phyloP scores from a whole-genome alignment of 2,888 invertebrate genomes.

The Acleris literana region DNA sequence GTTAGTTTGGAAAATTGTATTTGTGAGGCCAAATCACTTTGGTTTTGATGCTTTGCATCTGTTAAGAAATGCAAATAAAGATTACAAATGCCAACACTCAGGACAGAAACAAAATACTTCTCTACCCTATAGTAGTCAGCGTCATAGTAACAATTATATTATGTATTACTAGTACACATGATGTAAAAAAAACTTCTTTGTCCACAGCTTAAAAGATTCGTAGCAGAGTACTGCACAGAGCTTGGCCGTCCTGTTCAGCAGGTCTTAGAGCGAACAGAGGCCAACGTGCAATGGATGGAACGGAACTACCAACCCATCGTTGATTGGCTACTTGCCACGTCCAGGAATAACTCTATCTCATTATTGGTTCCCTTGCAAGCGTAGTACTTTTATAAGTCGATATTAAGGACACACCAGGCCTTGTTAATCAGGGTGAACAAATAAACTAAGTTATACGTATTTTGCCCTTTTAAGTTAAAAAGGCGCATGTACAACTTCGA shows the following conservation, averaged over 20 bases:
- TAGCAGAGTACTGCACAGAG: constrained; percentile 85
- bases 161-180: too few relatives aligned
- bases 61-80: too few relatives aligned
- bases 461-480: too few relatives aligned
- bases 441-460: too few relatives aligned
- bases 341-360: constrained; percentile 46
- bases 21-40: too few relatives aligned
- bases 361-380: constrained; percentile 29
- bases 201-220: constrained; percentile 86
- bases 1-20: too few relatives aligned
- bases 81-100: too few relatives aligned
- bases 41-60: too few relatives aligned
- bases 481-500: too few relatives aligned
- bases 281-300: constrained; percentile 93
- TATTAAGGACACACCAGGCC: not conserved
- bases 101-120: too few relatives aligned
- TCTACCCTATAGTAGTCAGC: too few relatives aligned
- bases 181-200: not conserved
- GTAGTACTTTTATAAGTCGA: constrained; percentile 12
- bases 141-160: too few relatives aligned
- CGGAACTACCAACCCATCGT: constrained; percentile 89
- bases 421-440: not conserved
- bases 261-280: constrained; percentile 90
- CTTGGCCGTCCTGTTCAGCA: constrained; percentile 90
- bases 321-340: constrained; percentile 85